Base-by-base conservation (phyloP, 2,113 vertebrate genomes). In the Puffinus mauretanicus region DNA sequence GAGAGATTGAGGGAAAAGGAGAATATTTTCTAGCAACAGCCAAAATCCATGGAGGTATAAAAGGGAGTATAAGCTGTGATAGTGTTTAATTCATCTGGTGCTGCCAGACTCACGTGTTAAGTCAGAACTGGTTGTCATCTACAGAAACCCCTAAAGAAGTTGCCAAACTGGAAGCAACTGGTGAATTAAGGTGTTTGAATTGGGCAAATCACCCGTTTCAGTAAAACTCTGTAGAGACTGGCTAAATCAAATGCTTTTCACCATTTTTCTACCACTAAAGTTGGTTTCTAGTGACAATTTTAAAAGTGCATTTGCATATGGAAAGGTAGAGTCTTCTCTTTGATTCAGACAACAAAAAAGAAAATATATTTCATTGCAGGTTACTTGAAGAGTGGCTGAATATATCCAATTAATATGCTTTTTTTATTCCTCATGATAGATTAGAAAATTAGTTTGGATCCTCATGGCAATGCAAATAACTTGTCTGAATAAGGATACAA, bases 361-460 rank as follows among this genome's bases (percentile, higher is more conserved):
- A 61, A 91, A 91, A 55, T 30, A 3, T 3, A 9, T 83, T 92
- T 92, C 60, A n/a, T 83, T 4, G 4, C 64, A n/a, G 67, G 61
- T 73, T 36, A 27, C 67, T 73, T 61, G 26, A 92, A 64, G 34
- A 83, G 40, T 54, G 42, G 58, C 64, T 95, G 88, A 94, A 75
- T 82, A 30, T 36, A 27, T 91, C 84, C 36, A 65, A 72, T 94
- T 94, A 94, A 81, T 86, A 27, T 26, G 29, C 25, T 55, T 61
- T 69, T 46, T 88, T 87, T 42, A 60, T 92, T 88, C 64, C 38
- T 42, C 7, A 0, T 30, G 72, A 67, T 67, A 36, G 22, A 78
- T 71, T 81, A 72, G 82, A 72, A 89, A 88, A 91, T 81, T 42
- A 64, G 16, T 88, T 90, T 72, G 78, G 60, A 65, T 88, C 67